Evolutionary conservation across 2,113 vertebrate species (phyloP).

Genomic region (Vulpes vulpes): DNA sequence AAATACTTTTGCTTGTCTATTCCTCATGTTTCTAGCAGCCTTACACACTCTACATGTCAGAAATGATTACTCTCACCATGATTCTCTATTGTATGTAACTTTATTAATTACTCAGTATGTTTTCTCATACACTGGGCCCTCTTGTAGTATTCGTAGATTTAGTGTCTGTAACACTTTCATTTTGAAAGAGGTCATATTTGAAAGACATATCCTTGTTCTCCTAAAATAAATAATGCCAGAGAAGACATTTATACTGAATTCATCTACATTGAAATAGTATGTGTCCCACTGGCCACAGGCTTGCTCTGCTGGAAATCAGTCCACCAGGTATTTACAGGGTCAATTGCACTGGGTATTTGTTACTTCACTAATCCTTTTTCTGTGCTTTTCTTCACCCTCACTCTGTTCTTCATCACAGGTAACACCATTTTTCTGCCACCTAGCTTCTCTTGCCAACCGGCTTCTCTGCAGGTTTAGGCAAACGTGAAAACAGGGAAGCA

Average conservation of each 20-base stretch:
- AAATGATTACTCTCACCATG: not conserved
- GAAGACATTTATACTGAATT: not conserved
- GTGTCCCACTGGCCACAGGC: not conserved
- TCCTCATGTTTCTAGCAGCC: conserved; percentile 6
- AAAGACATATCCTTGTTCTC: not conserved
- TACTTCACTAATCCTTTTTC: not conserved
- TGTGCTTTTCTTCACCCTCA: not conserved
- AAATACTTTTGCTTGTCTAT: not conserved
- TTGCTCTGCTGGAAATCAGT: not conserved
- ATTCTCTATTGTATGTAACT: conserved; percentile 5
- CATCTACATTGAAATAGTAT: not conserved
- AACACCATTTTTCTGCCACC: not conserved
- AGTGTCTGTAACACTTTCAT: not conserved
- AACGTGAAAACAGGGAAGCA: not conserved
- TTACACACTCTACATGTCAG: not conserved
- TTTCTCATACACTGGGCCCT: not conserved
- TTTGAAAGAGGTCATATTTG: conserved; percentile 2
- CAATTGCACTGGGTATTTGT: not conserved
- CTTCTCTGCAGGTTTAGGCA: not conserved
- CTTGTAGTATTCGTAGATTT: not conserved
- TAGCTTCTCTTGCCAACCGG: not conserved
- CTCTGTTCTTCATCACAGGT: not conserved
- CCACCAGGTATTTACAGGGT: not conserved
- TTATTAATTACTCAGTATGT: not conserved
- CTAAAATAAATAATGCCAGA: conserved; percentile 19